Evolutionary conservation across 1,140 invertebrate genomes (phyloP).

Genomic region (Heliconius hermathena): DNA sequence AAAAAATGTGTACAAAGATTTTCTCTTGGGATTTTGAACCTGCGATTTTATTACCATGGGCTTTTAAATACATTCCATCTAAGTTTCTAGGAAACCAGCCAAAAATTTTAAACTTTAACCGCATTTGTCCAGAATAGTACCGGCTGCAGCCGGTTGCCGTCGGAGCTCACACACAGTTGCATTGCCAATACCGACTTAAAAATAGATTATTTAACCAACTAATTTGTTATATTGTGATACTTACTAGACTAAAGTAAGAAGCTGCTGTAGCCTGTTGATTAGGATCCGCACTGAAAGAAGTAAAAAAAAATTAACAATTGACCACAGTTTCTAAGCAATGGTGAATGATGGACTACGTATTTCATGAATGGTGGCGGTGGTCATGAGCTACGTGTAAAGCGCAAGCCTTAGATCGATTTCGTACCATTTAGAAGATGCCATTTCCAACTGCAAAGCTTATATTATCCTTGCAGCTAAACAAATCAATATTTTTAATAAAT

Average conservation of each 20-base stretch:
- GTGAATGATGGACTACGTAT: constrained; percentile 5
- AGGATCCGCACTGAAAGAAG: constrained; percentile 51
- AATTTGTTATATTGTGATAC: constrained; percentile 4
- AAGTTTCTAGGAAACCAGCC: too few species aligned
- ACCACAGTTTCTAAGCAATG: background rate
- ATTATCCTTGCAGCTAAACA: constrained; percentile 51
- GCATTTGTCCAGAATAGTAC: background rate
- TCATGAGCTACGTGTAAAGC: constrained; percentile 37
- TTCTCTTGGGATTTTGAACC: too few species aligned
- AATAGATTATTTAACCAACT: background rate
- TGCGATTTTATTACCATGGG: too few species aligned
- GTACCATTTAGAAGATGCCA: constrained; percentile 50
- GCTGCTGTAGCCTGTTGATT: constrained; percentile 47
- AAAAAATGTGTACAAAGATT: too few species aligned
- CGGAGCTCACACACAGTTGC: background rate
- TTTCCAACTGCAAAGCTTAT: constrained; percentile 44
- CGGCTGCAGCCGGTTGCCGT: background rate
- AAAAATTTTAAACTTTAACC: background rate
- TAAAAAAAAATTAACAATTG: background rate
- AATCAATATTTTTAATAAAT: constrained; percentile 25
- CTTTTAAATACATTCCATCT: too few species aligned
- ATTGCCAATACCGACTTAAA: background rate
- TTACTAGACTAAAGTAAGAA: constrained; percentile 49
- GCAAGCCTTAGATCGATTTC: constrained; percentile 25
- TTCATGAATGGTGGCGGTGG: background rate